Evolutionary conservation across 2,113 vertebrate species (phyloP), one percentile per base, ranked within the genome.

Genomic region (Hydropotes inermis): DNA sequence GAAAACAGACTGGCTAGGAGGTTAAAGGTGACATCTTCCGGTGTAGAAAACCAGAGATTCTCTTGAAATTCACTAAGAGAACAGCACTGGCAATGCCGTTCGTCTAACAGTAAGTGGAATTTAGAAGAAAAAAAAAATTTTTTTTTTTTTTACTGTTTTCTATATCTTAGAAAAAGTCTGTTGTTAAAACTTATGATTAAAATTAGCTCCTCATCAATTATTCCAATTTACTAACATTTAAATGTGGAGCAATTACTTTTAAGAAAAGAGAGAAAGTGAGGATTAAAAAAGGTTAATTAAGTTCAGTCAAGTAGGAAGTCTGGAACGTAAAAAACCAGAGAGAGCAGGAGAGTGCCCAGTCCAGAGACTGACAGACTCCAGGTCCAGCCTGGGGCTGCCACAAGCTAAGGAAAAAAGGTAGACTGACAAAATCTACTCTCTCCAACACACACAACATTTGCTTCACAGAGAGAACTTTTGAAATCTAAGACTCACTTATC

Each of bases 41-140:
- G 14, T 7, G 13, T 0, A 82, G 33, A 92, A 97, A 95, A 91
- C 19, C 87, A 54, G 15, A 83, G 3, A 67, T 39, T 93, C 55
- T 97, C 91, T 84, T 89, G 55, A 96, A 95, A 82, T 64, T 94
- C 92, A 58, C 67, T 50, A 83, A 83, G 58, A 94, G n/a, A 90
- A 91, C 3, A 86, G 87, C 74, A 50, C 4, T 67, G 47, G 83
- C 52, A 39, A 55, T 55, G 15, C 52, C 27, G 70, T n/a, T 87
- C 54, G 47, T n/a, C 25, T 91, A 43, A 67, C 94, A 91, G 58
- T 74, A 92, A 97, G 84, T 27, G 43, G 12, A 86, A 55, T 86
- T 74, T 89, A 87, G 28, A 97, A 93, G 23, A 92, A 67, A 95
- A 50, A 50, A 47, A 50, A 50, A 50, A 13, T 57, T 57, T 57